These are phyloP conservation scores for Aphidius colemani DNA, from an alignment of 2,888 invertebrate genomes.

Conservation along the genomic window DNA sequence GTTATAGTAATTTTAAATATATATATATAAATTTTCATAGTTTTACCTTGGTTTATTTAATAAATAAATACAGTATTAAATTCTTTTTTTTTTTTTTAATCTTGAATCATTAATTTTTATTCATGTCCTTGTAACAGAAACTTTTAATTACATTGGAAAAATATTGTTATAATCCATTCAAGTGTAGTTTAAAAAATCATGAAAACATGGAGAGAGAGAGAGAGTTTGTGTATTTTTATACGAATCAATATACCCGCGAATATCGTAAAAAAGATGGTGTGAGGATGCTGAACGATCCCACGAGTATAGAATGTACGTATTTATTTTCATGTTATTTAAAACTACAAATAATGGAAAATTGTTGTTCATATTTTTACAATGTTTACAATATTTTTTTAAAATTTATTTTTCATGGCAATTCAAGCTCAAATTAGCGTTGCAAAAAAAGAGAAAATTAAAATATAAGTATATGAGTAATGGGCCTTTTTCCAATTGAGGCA, in stretches of 20 bases:
- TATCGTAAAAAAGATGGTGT: constrained; percentile 21
- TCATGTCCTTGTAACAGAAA: constrained; percentile 51
- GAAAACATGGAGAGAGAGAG: constrained; percentile 15
- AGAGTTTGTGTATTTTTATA: constrained; percentile 10
- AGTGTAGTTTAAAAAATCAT: neutral
- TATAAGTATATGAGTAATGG: constrained; percentile 17
- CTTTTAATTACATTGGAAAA: too few species aligned
- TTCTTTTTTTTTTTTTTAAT: constrained; percentile 45
- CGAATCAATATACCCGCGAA: neutral
- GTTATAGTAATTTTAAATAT: neutral
- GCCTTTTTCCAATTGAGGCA: constrained; percentile 46
- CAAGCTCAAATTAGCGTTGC: constrained; percentile 47
- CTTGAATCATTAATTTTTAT: constrained; percentile 42
- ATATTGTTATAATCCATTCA: too few species aligned
- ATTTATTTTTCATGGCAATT: constrained; percentile 18
- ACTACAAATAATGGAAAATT: constrained; percentile 1
- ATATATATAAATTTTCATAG: neutral
- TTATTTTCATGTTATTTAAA: constrained; percentile 13
- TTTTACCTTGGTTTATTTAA: neutral
- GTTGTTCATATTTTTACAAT: neutral
- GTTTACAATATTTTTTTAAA: constrained; percentile 1
- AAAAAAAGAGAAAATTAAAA: constrained; percentile 20
- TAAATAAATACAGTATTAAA: neutral
- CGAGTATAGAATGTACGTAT: constrained; percentile 7
- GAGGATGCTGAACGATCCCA: constrained; percentile 30